phyloP scores from a whole-genome alignment of 1,140 invertebrate genomes.

The Doryteuthis pealeii region DNA sequence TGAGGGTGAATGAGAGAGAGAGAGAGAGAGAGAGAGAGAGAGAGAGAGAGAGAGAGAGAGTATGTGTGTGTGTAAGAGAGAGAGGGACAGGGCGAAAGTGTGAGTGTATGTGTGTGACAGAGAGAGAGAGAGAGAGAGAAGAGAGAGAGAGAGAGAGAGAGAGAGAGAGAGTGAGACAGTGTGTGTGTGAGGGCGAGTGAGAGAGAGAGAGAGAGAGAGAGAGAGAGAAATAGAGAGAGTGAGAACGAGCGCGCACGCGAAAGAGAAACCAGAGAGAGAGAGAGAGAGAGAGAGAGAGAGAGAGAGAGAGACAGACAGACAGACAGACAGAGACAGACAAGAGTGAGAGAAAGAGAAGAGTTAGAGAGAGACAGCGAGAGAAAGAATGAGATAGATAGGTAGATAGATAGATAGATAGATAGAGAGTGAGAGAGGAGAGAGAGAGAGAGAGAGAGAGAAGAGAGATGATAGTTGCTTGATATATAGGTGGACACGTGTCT shows the following conservation, averaged over 20 bases:
- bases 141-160: neutral
- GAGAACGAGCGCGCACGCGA: too few relatives aligned
- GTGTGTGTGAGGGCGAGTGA: too few relatives aligned
- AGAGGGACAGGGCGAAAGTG: too few relatives aligned
- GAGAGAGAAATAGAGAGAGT: neutral
- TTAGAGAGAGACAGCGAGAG: neutral
- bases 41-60: slow-evolving; percentile 11
- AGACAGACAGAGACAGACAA: neutral
- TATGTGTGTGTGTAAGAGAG: too few relatives aligned
- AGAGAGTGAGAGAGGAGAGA: slow-evolving; percentile 12
- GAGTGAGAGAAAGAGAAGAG: too few relatives aligned
- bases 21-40: neutral
- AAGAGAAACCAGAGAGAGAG: neutral
- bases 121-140: neutral
- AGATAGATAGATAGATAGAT: neutral
- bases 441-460: slow-evolving; percentile 11
- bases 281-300: neutral
- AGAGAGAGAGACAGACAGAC: slow-evolving; percentile 11
- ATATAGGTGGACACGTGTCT: too few relatives aligned
- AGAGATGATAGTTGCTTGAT: neutral
- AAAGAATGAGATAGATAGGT: too few relatives aligned
- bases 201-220: neutral
- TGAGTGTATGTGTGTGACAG: too few relatives aligned
- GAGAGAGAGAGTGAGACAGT: too few relatives aligned
- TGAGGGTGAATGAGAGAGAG: too few relatives aligned